A percentile compares a stretch with the other conserved stretches of the same genome.
Evolutionary conservation across 2,113 vertebrate genomes (phyloP).

Genomic region (Xiphophorus hellerii): DNA sequence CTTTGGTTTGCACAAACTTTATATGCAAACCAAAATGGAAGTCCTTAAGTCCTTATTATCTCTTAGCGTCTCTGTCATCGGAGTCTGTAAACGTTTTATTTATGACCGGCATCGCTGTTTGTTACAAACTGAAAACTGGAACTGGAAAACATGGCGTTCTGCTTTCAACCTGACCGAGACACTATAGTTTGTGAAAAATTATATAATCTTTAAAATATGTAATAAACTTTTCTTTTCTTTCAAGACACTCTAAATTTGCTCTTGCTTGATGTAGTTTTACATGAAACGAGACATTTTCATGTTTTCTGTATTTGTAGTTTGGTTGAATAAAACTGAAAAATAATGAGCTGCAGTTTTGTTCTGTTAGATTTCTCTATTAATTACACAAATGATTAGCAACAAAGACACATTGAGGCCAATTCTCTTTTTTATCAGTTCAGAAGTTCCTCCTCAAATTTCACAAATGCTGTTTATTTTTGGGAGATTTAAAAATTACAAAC

Average conservation of each 20-base stretch:
- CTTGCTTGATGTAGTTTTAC: not conserved
- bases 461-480: too few species aligned
- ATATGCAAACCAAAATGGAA: not conserved
- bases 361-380: not conserved
- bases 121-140: not conserved
- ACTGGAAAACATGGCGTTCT: not conserved
- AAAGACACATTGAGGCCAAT: not conserved
- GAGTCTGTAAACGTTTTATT: constrained; percentile 1
- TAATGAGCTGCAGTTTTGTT: not conserved
- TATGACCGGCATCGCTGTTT: not conserved
- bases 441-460: not conserved
- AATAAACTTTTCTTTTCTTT: not conserved
- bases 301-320: not conserved
- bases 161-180: not conserved
- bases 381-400: not conserved
- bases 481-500: not conserved
- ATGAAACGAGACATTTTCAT: not conserved
- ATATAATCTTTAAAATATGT: not conserved
- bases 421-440: not conserved
- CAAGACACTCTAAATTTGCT: too few species aligned
- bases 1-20: not conserved
- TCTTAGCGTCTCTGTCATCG: not conserved
- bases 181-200: not conserved
- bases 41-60: not conserved
- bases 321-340: not conserved